Evolutionary conservation across 2,797 vertebrate species (phyloP).

Genomic region (Syngnathus rostellatus): DNA sequence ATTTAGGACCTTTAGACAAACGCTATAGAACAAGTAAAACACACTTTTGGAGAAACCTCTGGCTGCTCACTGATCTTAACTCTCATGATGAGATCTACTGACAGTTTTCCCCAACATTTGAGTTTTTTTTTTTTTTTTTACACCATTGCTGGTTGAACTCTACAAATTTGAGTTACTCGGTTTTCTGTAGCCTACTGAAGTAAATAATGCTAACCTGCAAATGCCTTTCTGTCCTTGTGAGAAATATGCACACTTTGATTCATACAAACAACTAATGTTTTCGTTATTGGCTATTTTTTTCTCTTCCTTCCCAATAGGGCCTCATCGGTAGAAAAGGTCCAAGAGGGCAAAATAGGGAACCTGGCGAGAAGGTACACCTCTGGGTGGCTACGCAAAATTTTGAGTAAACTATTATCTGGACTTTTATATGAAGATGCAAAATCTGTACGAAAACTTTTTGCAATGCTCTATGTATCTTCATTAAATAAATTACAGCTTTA

Average conservation of each 20-base stretch:
- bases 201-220: not conserved
- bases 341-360: slow-evolving; percentile 68
- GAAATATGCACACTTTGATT: not conserved
- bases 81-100: too few species aligned
- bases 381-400: too few species aligned
- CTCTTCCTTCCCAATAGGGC: slow-evolving; percentile 57
- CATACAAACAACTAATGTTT: not conserved
- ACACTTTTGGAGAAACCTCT: too few species aligned
- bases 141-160: too few species aligned
- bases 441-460: not conserved
- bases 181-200: too few species aligned
- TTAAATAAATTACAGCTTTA: not conserved
- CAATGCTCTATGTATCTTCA: not conserved
- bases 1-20: too few species aligned
- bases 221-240: not conserved
- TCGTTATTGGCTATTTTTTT: not conserved
- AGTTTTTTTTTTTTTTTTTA: too few species aligned
- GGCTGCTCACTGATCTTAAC: too few species aligned
- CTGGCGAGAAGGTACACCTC: slow-evolving; percentile 75
- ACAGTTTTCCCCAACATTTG: too few species aligned
- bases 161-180: too few species aligned
- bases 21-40: too few species aligned
- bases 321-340: slow-evolving; percentile 67
- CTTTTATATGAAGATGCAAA: not conserved
- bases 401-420: not conserved